A percentile compares a stretch with the other conserved stretches of the same genome.
Conservation (phyloP, 1,140 invertebrate species). For the Lepeophtheirus salmonis region DNA sequence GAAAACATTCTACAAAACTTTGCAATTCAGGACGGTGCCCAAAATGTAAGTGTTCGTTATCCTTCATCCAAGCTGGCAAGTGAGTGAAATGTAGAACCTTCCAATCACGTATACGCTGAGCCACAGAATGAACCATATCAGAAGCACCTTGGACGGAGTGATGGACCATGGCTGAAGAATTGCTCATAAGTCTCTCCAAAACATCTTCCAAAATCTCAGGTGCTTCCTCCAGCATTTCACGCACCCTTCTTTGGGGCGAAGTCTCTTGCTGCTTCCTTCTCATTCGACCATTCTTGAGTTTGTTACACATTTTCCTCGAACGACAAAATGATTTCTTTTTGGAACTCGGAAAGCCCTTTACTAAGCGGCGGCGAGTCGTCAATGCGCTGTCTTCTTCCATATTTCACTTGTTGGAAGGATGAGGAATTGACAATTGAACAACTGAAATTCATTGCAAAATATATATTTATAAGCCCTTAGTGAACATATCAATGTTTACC, state of each 20-base stretch:
- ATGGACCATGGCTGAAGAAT: slow-evolving; percentile 1
- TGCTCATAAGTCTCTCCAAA: slow-evolving; percentile 13
- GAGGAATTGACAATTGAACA: no score
- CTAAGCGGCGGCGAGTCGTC: no score
- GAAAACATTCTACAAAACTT: slow-evolving; percentile 39
- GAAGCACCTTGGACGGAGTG: not conserved
- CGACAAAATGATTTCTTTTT: no score
- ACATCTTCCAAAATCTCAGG: slow-evolving; percentile 7
- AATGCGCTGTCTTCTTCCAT: no score
- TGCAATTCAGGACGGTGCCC: slow-evolving; percentile 40
- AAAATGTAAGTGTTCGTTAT: slow-evolving; percentile 40
- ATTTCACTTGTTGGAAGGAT: no score
- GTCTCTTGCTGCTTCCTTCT: no score
- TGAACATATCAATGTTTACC: no score
- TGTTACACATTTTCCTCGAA: no score
- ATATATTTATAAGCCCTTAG: no score
- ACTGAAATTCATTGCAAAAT: no score
- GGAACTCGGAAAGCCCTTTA: no score
- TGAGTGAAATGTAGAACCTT: slow-evolving; percentile 24
- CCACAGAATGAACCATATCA: not conserved
- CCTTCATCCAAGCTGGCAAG: slow-evolving; percentile 41
- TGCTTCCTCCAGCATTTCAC: not conserved
- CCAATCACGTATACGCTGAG: slow-evolving; percentile 21
- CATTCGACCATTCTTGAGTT: no score
- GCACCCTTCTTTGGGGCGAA: not conserved